Evolutionary conservation across 2,888 invertebrate species (phyloP).

Genomic region (Cerastis rubricosa): DNA sequence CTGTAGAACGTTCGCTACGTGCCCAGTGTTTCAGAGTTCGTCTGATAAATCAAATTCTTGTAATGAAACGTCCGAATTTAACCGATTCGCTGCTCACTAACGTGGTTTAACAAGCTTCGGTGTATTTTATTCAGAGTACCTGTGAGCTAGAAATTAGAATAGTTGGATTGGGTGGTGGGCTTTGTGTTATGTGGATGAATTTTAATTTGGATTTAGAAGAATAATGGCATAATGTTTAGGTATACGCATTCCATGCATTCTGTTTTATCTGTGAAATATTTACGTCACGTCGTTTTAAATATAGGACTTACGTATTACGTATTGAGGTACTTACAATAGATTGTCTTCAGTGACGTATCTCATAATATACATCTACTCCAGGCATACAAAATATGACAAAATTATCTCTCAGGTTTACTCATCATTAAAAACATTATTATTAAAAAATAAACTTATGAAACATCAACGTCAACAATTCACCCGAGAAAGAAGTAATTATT

Average conservation of each 20-base stretch:
- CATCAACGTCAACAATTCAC: not conserved
- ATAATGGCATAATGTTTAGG: not conserved
- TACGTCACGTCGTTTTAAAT: not conserved
- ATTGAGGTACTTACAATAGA: not conserved
- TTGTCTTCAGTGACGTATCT: not conserved
- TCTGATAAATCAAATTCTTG: conserved; percentile 87
- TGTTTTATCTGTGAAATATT: not conserved
- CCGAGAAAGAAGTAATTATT: not conserved
- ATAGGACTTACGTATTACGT: not conserved
- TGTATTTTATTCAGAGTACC: conserved; percentile 60
- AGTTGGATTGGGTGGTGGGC: conserved; percentile 42
- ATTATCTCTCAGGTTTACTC: not conserved
- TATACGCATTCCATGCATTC: not conserved
- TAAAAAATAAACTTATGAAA: not conserved
- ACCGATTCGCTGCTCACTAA: conserved; percentile 71
- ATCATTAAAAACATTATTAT: not conserved
- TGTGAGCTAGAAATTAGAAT: conserved; percentile 52
- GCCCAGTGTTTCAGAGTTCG: conserved; percentile 77
- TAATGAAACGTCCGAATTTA: conserved; percentile 85
- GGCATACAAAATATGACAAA: not conserved
- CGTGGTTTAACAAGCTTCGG: conserved; percentile 71
- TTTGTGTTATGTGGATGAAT: not conserved
- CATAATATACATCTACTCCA: not conserved
- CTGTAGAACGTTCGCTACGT: conserved; percentile 68
- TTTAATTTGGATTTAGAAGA: conserved; percentile 10